Evolutionary conservation across 2,888 invertebrate species (phyloP), one percentile per base, ranked within the genome.

Genomic region (Drosophila colorata): DNA sequence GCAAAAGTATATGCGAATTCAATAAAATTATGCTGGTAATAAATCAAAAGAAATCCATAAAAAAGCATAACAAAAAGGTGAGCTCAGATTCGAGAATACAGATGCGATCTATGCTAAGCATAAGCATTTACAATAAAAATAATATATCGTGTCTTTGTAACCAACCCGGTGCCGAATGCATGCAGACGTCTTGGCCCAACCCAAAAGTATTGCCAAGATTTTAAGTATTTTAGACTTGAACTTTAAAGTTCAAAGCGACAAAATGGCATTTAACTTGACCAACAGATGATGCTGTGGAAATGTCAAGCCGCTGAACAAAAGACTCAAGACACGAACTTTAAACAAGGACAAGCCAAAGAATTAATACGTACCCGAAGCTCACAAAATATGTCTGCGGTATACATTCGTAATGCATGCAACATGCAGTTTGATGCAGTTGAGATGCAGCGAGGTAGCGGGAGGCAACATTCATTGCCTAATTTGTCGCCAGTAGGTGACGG

Each of bases 251-350:
- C 80, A 88, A 75, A 78, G 81, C 67, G 59, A 80, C 51, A 55
- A 68, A 78, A 78, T 81, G 88, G 56, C 86, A 87, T 87, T 84
- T 87, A 85, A 80, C 70, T 77, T 85, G 86, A 82, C 80, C 76
- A 87, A 78, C 55, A 41, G 59, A 77, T 64, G 64, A 57, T 43
- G 51, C 64, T 56, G 31, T 25, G 33, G 28, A 72, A 66, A 72
- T 78, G 67, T 69, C 72, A 72, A 59, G 52, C 57, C 18, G 25
- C 43, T 28, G 58, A 78, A 78, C 83, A 86, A 84, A 88, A 84
- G 86, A 84, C 86, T 88, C 46, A 70, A 71, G 77, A 57, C 73
- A 81, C 86, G 86, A 84, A 82, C 87, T 64, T 47, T 60, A 41
- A 31, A 40, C 75, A 80, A 87, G 78, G 78, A 80, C 81, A 76